A percentile compares a stretch with the other conserved stretches of the same genome.
Evolutionary conservation across 2,888 invertebrate genomes (phyloP).

Genomic region (Notodromas monacha): DNA sequence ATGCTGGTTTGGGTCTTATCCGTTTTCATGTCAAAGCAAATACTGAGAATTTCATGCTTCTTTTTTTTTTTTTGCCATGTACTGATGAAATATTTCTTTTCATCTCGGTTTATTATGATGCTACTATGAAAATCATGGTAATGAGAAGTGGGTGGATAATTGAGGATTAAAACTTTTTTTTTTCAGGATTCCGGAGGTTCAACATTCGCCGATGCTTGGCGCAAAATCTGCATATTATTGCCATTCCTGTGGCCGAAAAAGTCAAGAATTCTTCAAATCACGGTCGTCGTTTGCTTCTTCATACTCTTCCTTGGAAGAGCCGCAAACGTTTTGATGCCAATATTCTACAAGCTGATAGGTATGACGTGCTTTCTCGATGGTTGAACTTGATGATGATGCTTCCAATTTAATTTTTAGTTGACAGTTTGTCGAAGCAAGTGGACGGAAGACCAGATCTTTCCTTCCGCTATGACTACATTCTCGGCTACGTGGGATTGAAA

Average conservation of each 20-base stretch:
- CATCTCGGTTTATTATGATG: no score
- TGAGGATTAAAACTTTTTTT: no score
- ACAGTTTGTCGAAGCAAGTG: constrained; percentile 24
- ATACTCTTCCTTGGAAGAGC: constrained; percentile 43
- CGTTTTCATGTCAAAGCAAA: no score
- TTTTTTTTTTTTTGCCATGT: no score
- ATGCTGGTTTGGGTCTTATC: no score
- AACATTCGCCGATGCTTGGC: no score
- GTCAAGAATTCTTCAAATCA: constrained; percentile 34
- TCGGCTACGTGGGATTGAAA: constrained; percentile 53
- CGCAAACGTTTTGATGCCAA: constrained; percentile 64
- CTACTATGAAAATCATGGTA: no score
- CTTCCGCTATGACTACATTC: constrained; percentile 64
- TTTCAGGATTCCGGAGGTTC: no score
- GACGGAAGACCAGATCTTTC: constrained; percentile 17
- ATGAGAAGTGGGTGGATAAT: no score
- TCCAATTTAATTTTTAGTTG: constrained; percentile 26
- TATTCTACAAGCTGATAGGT: constrained; percentile 75
- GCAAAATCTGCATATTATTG: constrained; percentile 38
- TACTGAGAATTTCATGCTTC: no score
- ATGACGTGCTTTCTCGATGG: constrained; percentile 15
- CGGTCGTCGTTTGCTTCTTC: constrained; percentile 45
- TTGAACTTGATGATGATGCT: constrained; percentile 6
- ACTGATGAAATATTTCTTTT: no score
- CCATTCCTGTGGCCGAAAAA: constrained; percentile 86